These are phyloP conservation scores for Sarcophaga rosellei DNA, from an alignment of 2,888 invertebrate species.

Conservation along the genomic window DNA sequence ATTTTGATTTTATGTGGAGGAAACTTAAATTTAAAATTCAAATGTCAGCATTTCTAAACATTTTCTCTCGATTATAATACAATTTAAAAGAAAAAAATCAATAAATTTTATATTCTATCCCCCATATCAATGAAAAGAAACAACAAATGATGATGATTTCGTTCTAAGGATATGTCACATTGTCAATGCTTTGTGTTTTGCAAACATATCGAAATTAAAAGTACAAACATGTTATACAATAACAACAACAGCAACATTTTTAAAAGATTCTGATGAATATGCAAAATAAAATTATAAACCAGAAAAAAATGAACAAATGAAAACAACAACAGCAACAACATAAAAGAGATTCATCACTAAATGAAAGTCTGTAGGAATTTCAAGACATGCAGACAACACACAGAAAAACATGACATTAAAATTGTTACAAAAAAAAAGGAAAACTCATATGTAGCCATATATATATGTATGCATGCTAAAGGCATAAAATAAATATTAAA, in stretches of 20 bases:
- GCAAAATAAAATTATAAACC: constrained; percentile 28
- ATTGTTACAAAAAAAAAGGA: background rate
- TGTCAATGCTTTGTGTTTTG: constrained; percentile 38
- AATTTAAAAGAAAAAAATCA: background rate
- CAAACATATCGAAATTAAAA: background rate
- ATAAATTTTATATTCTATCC: background rate
- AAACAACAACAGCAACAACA: background rate
- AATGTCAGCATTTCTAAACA: background rate
- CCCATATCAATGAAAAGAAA: background rate
- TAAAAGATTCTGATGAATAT: constrained; percentile 44
- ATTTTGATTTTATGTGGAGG: background rate
- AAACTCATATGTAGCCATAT: background rate
- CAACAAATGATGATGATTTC: background rate
- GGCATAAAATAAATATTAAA: background rate
- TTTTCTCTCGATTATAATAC: background rate
- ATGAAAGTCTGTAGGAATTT: background rate
- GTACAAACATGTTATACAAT: constrained; percentile 1
- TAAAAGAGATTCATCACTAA: constrained; percentile 35
- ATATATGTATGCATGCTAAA: background rate
- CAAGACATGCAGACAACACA: constrained; percentile 25
- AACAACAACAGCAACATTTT: background rate
- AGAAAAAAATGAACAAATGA: background rate
- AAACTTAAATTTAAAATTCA: background rate
- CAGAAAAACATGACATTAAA: constrained; percentile 21
- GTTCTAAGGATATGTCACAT: constrained; percentile 25